These are phyloP conservation scores for Heliconius hermathena DNA, from an alignment of 1,140 invertebrate species.

Conservation along the genomic window DNA sequence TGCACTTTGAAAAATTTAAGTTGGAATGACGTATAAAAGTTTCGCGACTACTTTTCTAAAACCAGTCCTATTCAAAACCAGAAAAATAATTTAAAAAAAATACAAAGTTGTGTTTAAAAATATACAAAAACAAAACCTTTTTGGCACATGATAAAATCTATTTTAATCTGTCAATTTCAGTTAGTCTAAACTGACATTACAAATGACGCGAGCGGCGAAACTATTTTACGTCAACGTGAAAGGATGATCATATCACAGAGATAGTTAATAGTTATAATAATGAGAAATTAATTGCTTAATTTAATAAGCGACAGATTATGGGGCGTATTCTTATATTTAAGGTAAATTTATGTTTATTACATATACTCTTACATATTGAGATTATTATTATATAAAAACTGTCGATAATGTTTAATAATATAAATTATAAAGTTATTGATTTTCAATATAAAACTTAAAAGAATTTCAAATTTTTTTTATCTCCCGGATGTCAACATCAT, in stretches of 20 bases:
- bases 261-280: conserved; percentile 42
- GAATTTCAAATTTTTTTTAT: neutral
- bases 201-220: conserved; percentile 42
- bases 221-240: conserved; percentile 46
- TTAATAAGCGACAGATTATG: neutral
- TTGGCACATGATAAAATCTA: conserved; percentile 30
- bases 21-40: conserved; percentile 29
- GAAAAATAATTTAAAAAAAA: neutral
- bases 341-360: neutral
- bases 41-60: conserved; percentile 20
- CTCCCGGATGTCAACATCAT: too few relatives aligned
- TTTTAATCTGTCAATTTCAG: conserved; percentile 15
- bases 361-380: neutral
- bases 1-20: conserved; percentile 53
- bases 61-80: neutral
- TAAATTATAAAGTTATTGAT: neutral
- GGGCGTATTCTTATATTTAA: neutral
- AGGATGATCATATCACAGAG: conserved; percentile 64
- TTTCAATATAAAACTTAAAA: neutral
- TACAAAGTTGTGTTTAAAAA: neutral
- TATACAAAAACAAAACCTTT: conserved; percentile 5
- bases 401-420: neutral
- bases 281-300: neutral
- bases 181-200: conserved; percentile 17
- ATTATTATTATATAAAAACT: neutral